phyloP scores from a whole-genome alignment of 2,113 vertebrate species.

The Panurus biarmicus region DNA sequence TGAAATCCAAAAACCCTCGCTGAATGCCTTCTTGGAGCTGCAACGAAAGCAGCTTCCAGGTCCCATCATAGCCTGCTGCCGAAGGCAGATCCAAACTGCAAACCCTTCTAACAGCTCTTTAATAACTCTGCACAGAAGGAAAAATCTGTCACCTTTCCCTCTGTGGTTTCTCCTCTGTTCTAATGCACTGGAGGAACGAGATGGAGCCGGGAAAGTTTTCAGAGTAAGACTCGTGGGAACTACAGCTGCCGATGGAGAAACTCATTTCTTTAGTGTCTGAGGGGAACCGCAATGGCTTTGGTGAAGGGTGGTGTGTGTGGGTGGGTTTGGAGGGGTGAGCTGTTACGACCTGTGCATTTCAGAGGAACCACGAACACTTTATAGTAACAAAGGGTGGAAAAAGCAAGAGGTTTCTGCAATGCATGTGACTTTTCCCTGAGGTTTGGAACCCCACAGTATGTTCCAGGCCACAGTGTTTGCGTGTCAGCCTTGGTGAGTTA shows the following conservation, averaged over 20 bases:
- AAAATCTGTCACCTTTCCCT: constrained; percentile 65
- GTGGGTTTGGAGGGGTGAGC: constrained; percentile 54
- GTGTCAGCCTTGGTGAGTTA: neutral
- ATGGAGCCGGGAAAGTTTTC: constrained; percentile 48
- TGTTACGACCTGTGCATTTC: constrained; percentile 46
- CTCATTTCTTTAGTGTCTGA: constrained; percentile 33
- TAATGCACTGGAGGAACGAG: constrained; percentile 24
- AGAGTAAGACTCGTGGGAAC: constrained; percentile 65
- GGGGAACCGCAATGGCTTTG: constrained; percentile 49
- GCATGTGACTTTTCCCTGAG: constrained; percentile 55
- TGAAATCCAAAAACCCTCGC: constrained; percentile 30
- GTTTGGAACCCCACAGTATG: constrained; percentile 51
- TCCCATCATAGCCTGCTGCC: constrained; percentile 47
- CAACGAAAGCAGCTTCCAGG: constrained; percentile 35
- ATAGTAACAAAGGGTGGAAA: constrained; percentile 69
- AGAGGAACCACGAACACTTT: constrained; percentile 68
- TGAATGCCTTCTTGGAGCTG: constrained; percentile 43
- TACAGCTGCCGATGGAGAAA: constrained; percentile 37
- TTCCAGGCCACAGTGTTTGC: constrained; percentile 52
- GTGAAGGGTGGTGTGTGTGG: constrained; percentile 41
- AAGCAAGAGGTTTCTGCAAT: constrained; percentile 50
- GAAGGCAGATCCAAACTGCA: constrained; percentile 46
- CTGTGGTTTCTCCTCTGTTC: constrained; percentile 53
- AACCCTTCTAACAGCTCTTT: constrained; percentile 57
- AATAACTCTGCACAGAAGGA: constrained; percentile 44